Base-by-base conservation (phyloP, 2,888 invertebrate species). In the Drosophila conformis region DNA sequence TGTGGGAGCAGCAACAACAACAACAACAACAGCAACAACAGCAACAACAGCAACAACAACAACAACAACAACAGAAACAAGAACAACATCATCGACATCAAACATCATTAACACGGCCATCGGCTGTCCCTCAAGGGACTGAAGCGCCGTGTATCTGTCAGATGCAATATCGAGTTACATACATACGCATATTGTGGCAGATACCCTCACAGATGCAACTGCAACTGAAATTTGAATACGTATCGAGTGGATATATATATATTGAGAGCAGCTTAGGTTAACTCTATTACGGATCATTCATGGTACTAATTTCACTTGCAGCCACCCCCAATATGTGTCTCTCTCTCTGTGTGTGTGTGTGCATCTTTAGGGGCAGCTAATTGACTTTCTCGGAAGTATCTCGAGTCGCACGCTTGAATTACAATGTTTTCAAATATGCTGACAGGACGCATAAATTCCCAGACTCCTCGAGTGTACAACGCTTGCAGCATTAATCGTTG, bases 361-460 rank as follows among this genome's bases (percentile, higher is more conserved):
- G 61, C 69, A 70, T 69, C 64, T 87, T 85, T 80, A 27, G 87
- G 85, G 74, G 49, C 80, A 86, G 86, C 86, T 87, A 87, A 89
- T 87, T 89, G 86, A 86, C 77, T 87, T 86, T 89, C 89, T 87
- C 74, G 81, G 89, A 89, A 87, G 78, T 69, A 70, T 31, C 51
- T n/a, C 53, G 29, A 49, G 63, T 80, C 68, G 53, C 76, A 73
- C 71, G 89, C 86, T 89, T 86, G 84, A 81, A 81, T 88, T 84
- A 84, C 83, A 87, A 88, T 91, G 88, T 90, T 91, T 86, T 81
- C 73, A 90, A 84, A 91, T 87, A 90, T 87, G 78, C 83, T 84
- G 91, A 84, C 91, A 91, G 91, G 91, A 90, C 77, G 73, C 90
- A 90, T 90, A 89, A 90, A 87, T 90, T 78, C 53, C 59, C 57